phyloP scores from a whole-genome alignment of 2,113 vertebrate genomes.

The Gopherus flavomarginatus region DNA sequence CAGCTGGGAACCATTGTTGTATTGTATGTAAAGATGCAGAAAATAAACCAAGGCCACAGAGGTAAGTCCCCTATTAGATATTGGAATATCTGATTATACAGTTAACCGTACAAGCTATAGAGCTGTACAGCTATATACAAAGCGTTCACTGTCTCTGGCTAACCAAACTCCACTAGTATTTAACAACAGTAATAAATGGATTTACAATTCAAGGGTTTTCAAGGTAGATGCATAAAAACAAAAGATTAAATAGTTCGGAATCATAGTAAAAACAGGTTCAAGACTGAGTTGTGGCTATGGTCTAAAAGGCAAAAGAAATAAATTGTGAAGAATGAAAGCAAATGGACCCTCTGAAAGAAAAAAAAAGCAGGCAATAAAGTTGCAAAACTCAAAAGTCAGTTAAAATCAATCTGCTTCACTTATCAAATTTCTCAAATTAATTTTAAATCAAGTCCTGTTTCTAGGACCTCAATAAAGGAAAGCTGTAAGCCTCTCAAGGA shows the following conservation, averaged over 20 bases:
- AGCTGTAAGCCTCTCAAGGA: not conserved
- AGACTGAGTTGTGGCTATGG: not conserved
- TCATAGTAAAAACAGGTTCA: not conserved
- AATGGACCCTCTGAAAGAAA: not conserved
- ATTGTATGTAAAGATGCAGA: not conserved
- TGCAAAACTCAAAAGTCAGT: not conserved
- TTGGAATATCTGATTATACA: not conserved
- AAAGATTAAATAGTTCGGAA: not conserved
- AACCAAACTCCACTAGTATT: not conserved
- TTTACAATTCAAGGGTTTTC: not conserved
- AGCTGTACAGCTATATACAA: not conserved
- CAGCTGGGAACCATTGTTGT: not conserved
- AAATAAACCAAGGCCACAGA: not conserved
- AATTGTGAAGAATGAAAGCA: not conserved
- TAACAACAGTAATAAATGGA: not conserved
- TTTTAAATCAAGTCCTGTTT: constrained; percentile 14
- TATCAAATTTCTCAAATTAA: not conserved
- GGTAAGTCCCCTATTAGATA: not conserved
- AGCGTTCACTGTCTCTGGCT: not conserved
- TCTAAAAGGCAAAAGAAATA: not conserved
- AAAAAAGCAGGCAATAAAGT: not conserved
- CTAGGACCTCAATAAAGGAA: not conserved
- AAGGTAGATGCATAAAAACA: not conserved
- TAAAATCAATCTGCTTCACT: not conserved
- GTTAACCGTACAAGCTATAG: not conserved